Evolutionary conservation across 2,797 vertebrate species (phyloP), one percentile per base, ranked within the genome.

Genomic region (Pelobates cultripes): DNA sequence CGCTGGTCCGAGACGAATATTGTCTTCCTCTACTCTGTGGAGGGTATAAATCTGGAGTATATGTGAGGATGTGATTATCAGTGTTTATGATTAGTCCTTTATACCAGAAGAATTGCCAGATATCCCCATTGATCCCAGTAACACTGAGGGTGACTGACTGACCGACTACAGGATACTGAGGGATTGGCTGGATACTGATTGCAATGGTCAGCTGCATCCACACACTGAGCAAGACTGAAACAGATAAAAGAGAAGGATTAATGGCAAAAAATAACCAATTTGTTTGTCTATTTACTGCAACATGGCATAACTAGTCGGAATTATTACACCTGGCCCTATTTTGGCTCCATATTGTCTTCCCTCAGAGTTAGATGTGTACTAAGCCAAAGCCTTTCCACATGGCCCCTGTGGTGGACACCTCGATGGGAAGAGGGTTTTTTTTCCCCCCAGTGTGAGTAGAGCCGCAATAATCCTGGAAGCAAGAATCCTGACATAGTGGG

Each of bases 221-320:
- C 15, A 79, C 10, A 71, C 17, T 41, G 43, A 71, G 28, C 40
- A 78, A 60, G 47, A 66, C 77, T 79, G 44, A 3, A 73, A 79
- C 17, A 64, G n/a, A 79, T 41, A 47, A 12, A 28, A 28, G 28
- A 28, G 2, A 28, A 28, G 28, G 2, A 28, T 28, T 28, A 28
- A 28, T 28, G 28, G 28, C 28, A 28, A 28, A 28, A 28, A 28
- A 28, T 28, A 28, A 28, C 28, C 28, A 28, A 28, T 28, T 28
- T 28, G 28, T 28, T 28, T 28, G 28, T 28, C 28, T 28, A 28
- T 28, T 28, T 28, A 28, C 28, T 28, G 28, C 28, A 28, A 28
- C 28, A 28, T 28, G 28, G 28, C 28, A 28, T 28, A 28, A 28
- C 28, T 28, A 28, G 28, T 2, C 28, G 28, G 28, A 28, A 28